A percentile compares a stretch with the other conserved stretches of the same genome.
Conservation (phyloP, 1,140 invertebrate species). For the Drosophila persimilis region DNA sequence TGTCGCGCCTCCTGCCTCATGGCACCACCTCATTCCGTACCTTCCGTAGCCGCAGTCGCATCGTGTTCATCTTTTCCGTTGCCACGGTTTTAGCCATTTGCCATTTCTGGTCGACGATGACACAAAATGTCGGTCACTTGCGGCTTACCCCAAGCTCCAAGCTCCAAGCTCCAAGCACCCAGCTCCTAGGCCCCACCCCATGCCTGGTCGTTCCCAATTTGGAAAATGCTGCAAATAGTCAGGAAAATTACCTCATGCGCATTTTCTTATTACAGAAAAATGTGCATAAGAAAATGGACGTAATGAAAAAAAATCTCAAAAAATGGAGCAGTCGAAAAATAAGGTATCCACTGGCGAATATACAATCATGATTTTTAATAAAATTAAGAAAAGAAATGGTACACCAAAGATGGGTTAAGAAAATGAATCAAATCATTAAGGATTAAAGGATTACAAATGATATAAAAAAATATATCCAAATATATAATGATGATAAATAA, state of each 20-base stretch:
- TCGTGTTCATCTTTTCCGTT: slow-evolving; percentile 71
- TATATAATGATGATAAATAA: no score
- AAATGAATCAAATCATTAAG: no score
- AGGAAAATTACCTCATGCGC: slow-evolving; percentile 80
- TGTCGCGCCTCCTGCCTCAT: background rate
- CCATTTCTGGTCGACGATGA: slow-evolving; percentile 70
- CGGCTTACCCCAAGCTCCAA: slow-evolving; percentile 55
- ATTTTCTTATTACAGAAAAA: slow-evolving; percentile 77
- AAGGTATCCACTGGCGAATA: slow-evolving; percentile 16
- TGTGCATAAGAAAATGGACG: slow-evolving; percentile 78
- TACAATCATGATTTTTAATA: background rate
- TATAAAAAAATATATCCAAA: no score
- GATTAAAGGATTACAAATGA: no score
- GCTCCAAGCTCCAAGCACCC: background rate
- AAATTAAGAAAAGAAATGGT: no score
- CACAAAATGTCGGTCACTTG: slow-evolving; percentile 80
- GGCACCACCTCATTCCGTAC: background rate
- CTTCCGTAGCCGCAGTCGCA: slow-evolving; percentile 5
- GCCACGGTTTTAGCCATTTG: slow-evolving; percentile 73
- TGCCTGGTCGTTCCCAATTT: slow-evolving; percentile 49
- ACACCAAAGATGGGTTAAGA: no score
- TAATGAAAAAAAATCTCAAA: slow-evolving; percentile 73
- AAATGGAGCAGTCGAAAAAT: slow-evolving; percentile 2
- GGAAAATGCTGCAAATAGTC: slow-evolving; percentile 75
- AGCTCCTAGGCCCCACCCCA: background rate